Evolutionary conservation across 1,140 invertebrate genomes (phyloP).

Genomic region (Calephelis nemesis): DNA sequence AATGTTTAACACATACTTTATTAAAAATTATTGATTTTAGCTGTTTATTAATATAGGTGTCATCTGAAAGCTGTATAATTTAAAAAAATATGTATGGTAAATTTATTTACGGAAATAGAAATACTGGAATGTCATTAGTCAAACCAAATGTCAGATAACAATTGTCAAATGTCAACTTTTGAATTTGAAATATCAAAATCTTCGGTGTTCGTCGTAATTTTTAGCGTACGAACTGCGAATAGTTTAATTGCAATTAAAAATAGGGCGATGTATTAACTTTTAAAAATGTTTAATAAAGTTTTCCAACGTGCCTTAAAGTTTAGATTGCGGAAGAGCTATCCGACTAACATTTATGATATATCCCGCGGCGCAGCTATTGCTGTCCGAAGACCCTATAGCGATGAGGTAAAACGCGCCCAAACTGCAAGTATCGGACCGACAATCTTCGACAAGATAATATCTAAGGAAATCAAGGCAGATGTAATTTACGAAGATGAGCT

Average conservation of each 20-base stretch:
- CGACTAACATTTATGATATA: slow-evolving; percentile 71
- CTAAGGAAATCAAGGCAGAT: slow-evolving; percentile 87
- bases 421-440: slow-evolving; percentile 76
- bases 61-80: no score
- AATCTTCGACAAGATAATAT: slow-evolving; percentile 90
- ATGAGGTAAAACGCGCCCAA: slow-evolving; percentile 67
- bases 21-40: no score
- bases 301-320: slow-evolving; percentile 68
- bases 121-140: no score
- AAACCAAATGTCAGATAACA: no score
- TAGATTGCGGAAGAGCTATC: slow-evolving; percentile 64
- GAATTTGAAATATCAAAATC: not conserved
- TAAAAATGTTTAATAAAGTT: slow-evolving; percentile 73
- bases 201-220: not conserved
- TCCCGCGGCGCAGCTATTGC: slow-evolving; percentile 59
- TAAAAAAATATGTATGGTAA: no score
- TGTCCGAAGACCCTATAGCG: slow-evolving; percentile 60
- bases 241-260: not conserved
- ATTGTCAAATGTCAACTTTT: no score
- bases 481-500: slow-evolving; percentile 90
- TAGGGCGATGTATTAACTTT: not conserved
- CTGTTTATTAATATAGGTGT: no score
- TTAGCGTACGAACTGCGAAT: not conserved
- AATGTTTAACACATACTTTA: no score
- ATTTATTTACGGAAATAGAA: no score